Evolutionary conservation across 2,888 invertebrate species (phyloP).

Genomic region (Allygus modestus): DNA sequence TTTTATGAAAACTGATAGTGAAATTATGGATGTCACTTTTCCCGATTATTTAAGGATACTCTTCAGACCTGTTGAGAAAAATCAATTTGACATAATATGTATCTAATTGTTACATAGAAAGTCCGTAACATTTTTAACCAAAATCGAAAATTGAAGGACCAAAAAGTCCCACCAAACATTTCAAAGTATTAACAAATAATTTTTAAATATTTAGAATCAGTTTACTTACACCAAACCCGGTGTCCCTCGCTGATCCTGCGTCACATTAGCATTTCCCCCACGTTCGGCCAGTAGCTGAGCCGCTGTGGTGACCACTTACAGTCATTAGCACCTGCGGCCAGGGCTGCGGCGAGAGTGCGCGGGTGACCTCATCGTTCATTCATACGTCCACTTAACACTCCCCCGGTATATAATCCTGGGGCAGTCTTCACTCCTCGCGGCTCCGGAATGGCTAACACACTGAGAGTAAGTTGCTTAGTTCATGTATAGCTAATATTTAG

Average conservation of each 20-base stretch:
- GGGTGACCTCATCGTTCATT: conserved; percentile 14
- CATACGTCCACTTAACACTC: conserved; percentile 9
- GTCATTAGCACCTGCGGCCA: not conserved
- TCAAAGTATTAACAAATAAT: too few species aligned
- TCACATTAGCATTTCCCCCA: not conserved
- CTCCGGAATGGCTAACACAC: not conserved
- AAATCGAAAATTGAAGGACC: too few species aligned
- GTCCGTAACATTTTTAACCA: too few species aligned
- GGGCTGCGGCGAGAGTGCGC: not conserved
- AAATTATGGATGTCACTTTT: too few species aligned
- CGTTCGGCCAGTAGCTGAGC: not conserved
- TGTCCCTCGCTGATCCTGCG: not conserved
- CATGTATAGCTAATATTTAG: not conserved
- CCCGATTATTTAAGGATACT: too few species aligned
- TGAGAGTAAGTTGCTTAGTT: not conserved
- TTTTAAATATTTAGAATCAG: too few species aligned
- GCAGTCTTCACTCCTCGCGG: not conserved
- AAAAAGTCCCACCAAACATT: too few species aligned
- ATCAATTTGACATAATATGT: too few species aligned
- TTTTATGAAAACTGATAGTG: too few species aligned
- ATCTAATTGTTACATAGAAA: too few species aligned
- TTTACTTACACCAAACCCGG: too few species aligned
- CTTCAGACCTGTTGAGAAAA: too few species aligned
- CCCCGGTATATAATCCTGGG: not conserved
- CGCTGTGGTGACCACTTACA: not conserved